Evolutionary conservation across 2,888 invertebrate genomes (phyloP), one percentile per base, ranked within the genome.

Genomic region (Microctonus brassicae): DNA sequence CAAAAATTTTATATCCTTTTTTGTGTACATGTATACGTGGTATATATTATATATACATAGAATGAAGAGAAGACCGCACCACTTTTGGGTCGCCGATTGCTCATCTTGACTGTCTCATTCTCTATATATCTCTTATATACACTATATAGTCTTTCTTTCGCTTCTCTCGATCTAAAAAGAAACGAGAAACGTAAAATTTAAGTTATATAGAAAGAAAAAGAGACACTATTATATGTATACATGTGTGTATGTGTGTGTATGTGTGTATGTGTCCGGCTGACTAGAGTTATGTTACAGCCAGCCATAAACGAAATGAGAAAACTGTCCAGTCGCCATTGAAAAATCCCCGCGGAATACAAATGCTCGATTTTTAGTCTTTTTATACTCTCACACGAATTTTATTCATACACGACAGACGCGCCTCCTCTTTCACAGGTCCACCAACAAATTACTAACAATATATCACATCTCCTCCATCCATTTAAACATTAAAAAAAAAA

Each of bases 291-390:
- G 83, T 85, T 85, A 84, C 77, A 81, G 81, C 78, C 81, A 79
- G 78, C 82, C 82, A 84, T 86, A 86, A 86, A 85, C 83, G 85
- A 86, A 84, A 86, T 84, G 83, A 86, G 84, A 85, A 86, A 84
- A 85, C 83, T 83, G 84, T 83, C 81, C 83, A 78, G 80, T 78
- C 80, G 81, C 81, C 81, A 82, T 79, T 84, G 83, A 85, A 85
- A 84, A 86, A 84, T 86, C 83, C 80, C 81, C 78, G 79, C 81
- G 80, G 86, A 86, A 86, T 86, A 86, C 84, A 85, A 86, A 86
- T 86, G 86, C 83, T 78, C 78, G 82, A 81, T n/a, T 83, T 83
- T 82, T 73, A 78, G 42, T 74, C 77, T 77, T 71, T 71, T n/a
- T n/a, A n/a, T 70, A 69, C 75, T 76, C 53, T 47, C 47, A 47